Evolutionary conservation across 2,113 vertebrate genomes (phyloP).

Genomic region (Polypterus senegalus): DNA sequence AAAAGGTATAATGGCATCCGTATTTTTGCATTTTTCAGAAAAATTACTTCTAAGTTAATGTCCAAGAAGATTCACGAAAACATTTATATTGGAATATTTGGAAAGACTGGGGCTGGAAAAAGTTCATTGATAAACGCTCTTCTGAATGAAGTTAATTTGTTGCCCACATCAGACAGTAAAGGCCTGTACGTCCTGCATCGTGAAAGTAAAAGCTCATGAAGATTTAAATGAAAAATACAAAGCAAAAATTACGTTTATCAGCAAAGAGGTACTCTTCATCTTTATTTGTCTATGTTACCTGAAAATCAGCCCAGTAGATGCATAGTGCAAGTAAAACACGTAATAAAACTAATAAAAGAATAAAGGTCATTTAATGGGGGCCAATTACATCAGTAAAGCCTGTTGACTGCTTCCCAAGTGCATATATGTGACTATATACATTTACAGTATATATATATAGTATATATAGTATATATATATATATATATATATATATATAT

Average conservation of each 20-base stretch:
- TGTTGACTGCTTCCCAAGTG: no score
- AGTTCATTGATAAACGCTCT: constrained; percentile 37
- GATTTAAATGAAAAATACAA: not conserved
- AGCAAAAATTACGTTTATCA: constrained; percentile 8
- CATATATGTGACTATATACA: no score
- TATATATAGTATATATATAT: no score
- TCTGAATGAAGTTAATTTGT: constrained; percentile 20
- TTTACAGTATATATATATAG: no score
- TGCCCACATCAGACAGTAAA: constrained; percentile 25
- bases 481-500: no score
- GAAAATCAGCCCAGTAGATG: no score
- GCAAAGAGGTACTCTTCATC: not conserved
- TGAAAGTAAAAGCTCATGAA: constrained; percentile 3
- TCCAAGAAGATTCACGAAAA: not conserved
- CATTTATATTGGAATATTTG: constrained; percentile 32
- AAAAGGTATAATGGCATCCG: no score
- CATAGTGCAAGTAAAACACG: no score
- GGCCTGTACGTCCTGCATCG: constrained; percentile 38
- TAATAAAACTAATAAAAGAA: no score
- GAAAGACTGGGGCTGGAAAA: constrained; percentile 35
- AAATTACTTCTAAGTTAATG: not conserved
- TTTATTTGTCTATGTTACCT: no score
- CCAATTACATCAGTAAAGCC: no score
- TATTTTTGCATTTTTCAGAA: constrained; percentile 1
- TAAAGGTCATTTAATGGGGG: no score